These are phyloP conservation scores for Eulemur albifrons DNA, from an alignment of 2,797 vertebrate genomes.

Conservation along the genomic window DNA sequence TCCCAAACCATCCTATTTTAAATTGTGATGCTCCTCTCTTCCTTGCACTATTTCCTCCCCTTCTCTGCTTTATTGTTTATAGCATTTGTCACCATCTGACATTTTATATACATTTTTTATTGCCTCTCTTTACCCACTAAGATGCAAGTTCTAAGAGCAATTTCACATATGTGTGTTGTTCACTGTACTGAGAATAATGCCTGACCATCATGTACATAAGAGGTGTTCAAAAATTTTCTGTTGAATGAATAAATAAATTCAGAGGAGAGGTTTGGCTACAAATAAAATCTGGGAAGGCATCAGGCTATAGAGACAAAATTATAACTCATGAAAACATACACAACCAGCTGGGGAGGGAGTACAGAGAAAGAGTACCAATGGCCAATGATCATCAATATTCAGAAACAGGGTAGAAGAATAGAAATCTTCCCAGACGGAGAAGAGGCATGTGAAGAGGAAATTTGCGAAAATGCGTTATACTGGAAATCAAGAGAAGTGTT, in stretches of 20 bases:
- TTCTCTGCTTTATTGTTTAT: conserved; percentile 6
- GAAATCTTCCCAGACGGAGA: not conserved
- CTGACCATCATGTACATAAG: not conserved
- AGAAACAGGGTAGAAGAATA: not conserved
- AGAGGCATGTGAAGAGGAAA: not conserved
- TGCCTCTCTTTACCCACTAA: not conserved
- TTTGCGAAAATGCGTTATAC: not conserved
- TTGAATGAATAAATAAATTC: conserved; percentile 2
- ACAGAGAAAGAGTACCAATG: not conserved
- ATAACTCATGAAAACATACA: not conserved
- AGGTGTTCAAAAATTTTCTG: not conserved
- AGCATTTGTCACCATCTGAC: not conserved
- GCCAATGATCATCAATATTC: not conserved
- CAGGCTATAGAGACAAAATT: not conserved
- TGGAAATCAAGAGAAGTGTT: not conserved
- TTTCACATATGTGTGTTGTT: not conserved
- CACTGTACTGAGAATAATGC: not conserved
- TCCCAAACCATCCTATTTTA: not conserved
- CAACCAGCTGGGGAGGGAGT: not conserved
- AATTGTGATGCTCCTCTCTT: not conserved
- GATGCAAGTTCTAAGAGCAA: not conserved
- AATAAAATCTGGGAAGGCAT: conserved; percentile 14
- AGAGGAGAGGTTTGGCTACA: not conserved
- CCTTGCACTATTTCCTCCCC: not conserved
- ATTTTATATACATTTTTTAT: not conserved